These are phyloP conservation scores for Pediacus dermestoides DNA, from an alignment of 2,888 invertebrate genomes.

Conservation along the genomic window DNA sequence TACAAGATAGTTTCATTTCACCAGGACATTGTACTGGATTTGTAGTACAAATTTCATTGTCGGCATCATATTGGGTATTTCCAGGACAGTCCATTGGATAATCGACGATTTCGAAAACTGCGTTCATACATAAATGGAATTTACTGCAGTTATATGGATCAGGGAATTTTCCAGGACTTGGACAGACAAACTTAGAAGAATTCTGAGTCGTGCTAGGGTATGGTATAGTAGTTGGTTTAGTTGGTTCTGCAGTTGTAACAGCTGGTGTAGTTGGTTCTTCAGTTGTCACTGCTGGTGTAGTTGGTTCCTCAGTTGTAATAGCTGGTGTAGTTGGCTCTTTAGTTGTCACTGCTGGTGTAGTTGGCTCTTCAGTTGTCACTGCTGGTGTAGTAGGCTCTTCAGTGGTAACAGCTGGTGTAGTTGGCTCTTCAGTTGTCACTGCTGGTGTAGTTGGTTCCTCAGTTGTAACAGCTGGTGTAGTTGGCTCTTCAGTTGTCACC, in stretches of 20 bases:
- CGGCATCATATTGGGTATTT: slow-evolving; percentile 31
- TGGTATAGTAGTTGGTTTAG: slow-evolving; percentile 7
- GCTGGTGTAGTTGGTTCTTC: slow-evolving; percentile 11
- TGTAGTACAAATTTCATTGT: slow-evolving; percentile 32
- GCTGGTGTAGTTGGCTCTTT: background rate
- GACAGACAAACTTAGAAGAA: slow-evolving; percentile 28
- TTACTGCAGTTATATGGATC: slow-evolving; percentile 33
- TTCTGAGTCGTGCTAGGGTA: slow-evolving; percentile 5
- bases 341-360: slow-evolving; percentile 17
- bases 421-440: slow-evolving; percentile 26
- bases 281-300: slow-evolving; percentile 30
- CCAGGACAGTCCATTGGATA: slow-evolving; percentile 32
- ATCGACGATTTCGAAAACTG: slow-evolving; percentile 27
- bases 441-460: slow-evolving; percentile 43
- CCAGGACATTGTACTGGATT: slow-evolving; percentile 39
- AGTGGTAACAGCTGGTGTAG: slow-evolving; percentile 1
- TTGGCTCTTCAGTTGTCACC: slow-evolving; percentile 16
- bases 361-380: background rate
- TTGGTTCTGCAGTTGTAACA: slow-evolving; percentile 7
- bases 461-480: slow-evolving; percentile 1
- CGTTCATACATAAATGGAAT: slow-evolving; percentile 38
- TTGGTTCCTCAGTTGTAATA: slow-evolving; percentile 37
- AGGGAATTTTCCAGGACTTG: slow-evolving; percentile 32
- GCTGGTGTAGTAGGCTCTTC: slow-evolving; percentile 7
- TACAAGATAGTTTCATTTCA: slow-evolving; percentile 31